Evolutionary conservation across 2,113 vertebrate genomes (phyloP).

Genomic region (Cariama cristata): DNA sequence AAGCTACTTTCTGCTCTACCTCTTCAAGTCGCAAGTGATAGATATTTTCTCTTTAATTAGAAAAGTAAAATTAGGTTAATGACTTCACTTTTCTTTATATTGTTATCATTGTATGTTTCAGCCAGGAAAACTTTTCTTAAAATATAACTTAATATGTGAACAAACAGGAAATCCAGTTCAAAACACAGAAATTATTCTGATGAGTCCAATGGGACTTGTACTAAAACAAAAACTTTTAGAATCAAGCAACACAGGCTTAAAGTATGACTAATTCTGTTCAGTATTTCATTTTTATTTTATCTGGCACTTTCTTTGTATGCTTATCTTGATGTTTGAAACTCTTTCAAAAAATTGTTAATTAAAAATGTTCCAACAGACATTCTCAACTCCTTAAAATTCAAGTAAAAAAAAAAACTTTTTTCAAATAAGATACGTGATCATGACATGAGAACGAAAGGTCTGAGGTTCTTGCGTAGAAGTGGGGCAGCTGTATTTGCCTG

Average conservation of each 20-base stretch:
- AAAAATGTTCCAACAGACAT: constrained; percentile 15
- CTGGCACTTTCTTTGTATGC: constrained; percentile 14
- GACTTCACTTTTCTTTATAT: neutral
- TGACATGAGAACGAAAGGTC: neutral
- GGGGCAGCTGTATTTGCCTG: neutral
- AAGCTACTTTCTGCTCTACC: neutral
- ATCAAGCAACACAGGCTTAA: neutral
- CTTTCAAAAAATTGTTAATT: neutral
- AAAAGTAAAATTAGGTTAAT: neutral
- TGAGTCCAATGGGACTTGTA: neutral
- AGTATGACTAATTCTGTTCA: constrained; percentile 34
- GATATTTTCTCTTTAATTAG: neutral
- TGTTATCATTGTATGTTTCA: neutral
- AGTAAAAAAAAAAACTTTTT: neutral
- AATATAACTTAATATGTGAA: neutral
- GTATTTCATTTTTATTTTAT: constrained; percentile 51
- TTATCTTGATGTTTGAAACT: constrained; percentile 15
- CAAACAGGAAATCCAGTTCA: constrained; percentile 28
- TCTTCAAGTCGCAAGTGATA: neutral
- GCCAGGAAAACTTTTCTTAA: neutral
- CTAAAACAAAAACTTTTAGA: neutral
- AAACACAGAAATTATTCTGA: neutral
- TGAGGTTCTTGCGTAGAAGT: neutral
- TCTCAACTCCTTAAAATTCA: neutral
- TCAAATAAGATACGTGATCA: neutral